Base-by-base conservation (phyloP, 1,140 invertebrate species). In the Drosophila serrata region DNA sequence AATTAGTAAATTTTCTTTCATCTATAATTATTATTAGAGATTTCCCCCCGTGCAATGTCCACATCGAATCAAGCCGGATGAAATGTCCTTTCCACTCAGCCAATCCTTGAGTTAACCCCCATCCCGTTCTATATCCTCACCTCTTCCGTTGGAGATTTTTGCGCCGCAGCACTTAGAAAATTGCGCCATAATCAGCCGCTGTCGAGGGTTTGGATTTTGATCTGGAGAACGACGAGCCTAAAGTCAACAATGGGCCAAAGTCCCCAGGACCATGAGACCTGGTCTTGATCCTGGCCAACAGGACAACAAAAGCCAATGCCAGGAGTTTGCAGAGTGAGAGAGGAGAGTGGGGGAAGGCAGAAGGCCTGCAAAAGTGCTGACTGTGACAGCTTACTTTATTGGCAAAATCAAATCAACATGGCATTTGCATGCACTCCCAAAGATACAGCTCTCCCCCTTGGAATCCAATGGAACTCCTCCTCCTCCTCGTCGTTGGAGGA, bases 321-420 rank as follows among this genome's bases (percentile, higher is more conserved):
- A 43, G 6, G 9, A 43, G n/a, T 40, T 24, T 39, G 37, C 11
- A 4, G 33, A 33, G 65, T 29, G 63, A 24, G 40, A n/a, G 39
- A 17, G 4, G 3, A 42, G n/a, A 15, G 15, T 0, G 8, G 1
- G 15, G 22, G 11, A 12, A 29, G 31, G 9, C 11, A 9, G 27
- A n/a, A 19, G 49, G 39, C 55, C 80, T 51, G 78, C 80, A 88
- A 88, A 88, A 88, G 84, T 88, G 84, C 84, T 88, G 84, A 88
- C 84, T 88, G 81, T 88, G 84, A 88, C 84, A 88, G 84, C 84
- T 88, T 88, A 90, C 84, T 90, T 88, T 88, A 88, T 88, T 88
- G 84, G 84, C 84, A 88, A 88, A 88, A 88, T 88, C 84, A 88
- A 88, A 88, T 88, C 84, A 88, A 88, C 84, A 88, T 88, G 85